These are phyloP conservation scores for Ommatoiulus sabulosus DNA, from an alignment of 2,888 invertebrate species.

Conservation along the genomic window DNA sequence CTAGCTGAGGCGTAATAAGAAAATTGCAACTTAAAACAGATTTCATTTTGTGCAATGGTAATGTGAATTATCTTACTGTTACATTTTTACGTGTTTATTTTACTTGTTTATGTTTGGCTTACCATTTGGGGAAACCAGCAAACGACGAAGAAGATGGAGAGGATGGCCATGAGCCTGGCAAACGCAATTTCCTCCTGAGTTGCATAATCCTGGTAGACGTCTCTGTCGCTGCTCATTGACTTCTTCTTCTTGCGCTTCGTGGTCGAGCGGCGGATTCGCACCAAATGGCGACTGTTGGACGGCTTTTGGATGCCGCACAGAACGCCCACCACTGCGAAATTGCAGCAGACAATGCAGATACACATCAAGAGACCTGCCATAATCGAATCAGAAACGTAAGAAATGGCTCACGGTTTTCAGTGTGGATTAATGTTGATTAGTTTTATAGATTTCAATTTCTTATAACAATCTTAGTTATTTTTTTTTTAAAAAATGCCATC, in stretches of 20 bases:
- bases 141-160: conserved; percentile 83
- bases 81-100: background rate
- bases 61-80: no score
- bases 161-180: conserved; percentile 84
- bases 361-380: conserved; percentile 78
- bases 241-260: background rate
- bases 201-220: conserved; percentile 65
- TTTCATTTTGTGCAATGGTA: no score
- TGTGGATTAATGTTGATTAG: no score
- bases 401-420: background rate
- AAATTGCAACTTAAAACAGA: background rate
- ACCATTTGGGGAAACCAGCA: conserved; percentile 94
- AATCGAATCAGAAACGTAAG: conserved; percentile 6
- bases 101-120: conserved; percentile 55
- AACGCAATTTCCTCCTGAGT: conserved; percentile 87
- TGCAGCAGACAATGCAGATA: conserved; percentile 82
- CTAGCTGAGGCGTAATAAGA: background rate
- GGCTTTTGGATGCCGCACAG: conserved; percentile 73
- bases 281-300: conserved; percentile 50
- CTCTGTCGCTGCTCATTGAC: conserved; percentile 37
- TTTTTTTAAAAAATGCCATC: no score
- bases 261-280: conserved; percentile 53
- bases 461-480: no score
- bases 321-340: conserved; percentile 83
- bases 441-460: no score